A percentile compares a stretch with the other conserved stretches of the same genome.
Evolutionary conservation across 1,140 invertebrate genomes (phyloP).

Genomic region (Reticulitermes speratus): DNA sequence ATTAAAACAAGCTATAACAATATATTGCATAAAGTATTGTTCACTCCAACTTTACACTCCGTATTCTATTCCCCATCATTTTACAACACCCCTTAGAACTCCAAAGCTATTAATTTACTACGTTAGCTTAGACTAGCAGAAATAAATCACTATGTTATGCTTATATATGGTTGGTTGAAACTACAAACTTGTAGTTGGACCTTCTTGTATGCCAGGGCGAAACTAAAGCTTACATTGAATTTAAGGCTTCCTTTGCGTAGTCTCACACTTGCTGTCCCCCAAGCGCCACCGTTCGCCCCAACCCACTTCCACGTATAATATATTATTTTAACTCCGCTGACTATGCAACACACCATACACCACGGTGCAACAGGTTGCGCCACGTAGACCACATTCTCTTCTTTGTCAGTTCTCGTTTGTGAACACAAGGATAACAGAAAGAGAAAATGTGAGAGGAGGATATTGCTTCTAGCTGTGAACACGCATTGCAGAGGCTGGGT

Average conservation of each 20-base stretch:
- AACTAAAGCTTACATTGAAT: background rate
- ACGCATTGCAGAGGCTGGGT: background rate
- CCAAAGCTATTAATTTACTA: background rate
- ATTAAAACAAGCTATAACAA: background rate
- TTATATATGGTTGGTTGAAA: background rate
- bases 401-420: background rate
- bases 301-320: background rate
- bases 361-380: constrained; percentile 6
- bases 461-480: background rate
- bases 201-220: background rate
- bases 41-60: background rate
- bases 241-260: background rate
- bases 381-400: constrained; percentile 2
- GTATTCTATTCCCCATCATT: background rate
- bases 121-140: background rate
- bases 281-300: background rate
- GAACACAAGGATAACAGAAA: background rate
- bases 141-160: background rate
- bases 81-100: background rate
- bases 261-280: background rate
- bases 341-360: constrained; percentile 11
- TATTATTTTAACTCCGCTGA: constrained; percentile 16
- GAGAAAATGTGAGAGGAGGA: background rate
- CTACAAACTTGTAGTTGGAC: background rate
- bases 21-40: background rate